Evolutionary conservation across 2,797 vertebrate genomes (phyloP).

Genomic region (Balearica regulorum): DNA sequence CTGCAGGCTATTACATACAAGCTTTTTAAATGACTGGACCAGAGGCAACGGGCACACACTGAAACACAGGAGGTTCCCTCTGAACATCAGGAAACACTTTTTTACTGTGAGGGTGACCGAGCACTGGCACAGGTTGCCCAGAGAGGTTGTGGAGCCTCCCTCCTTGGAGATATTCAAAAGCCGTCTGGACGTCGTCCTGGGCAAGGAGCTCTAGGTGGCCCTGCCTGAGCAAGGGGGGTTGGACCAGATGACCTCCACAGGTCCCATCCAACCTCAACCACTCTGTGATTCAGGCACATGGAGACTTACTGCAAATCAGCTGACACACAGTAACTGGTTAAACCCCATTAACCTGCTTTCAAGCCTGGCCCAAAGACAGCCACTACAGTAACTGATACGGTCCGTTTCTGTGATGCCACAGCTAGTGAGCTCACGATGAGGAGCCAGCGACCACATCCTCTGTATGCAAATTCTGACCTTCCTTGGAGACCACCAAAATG

Average conservation of each 20-base stretch:
- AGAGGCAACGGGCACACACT: background rate
- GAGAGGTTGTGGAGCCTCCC: background rate
- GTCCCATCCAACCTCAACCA: background rate
- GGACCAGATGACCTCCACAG: background rate
- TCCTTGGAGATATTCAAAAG: background rate
- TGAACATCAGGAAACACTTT: background rate
- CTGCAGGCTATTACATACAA: background rate
- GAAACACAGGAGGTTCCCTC: background rate
- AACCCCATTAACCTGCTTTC: background rate
- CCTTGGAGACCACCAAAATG: background rate
- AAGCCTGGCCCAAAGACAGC: background rate
- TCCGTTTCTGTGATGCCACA: background rate
- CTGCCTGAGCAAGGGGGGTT: background rate
- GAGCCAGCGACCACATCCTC: background rate
- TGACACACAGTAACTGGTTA: background rate
- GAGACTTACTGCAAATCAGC: background rate
- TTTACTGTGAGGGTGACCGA: background rate
- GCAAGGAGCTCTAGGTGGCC: background rate
- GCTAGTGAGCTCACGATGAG: background rate
- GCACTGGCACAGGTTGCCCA: background rate
- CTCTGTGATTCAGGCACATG: background rate
- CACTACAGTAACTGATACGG: background rate
- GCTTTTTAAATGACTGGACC: background rate
- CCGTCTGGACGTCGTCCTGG: too few relatives aligned
- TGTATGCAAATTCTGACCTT: background rate